phyloP scores from a whole-genome alignment of 2,888 invertebrate genomes.

The Andrena bucephala region DNA sequence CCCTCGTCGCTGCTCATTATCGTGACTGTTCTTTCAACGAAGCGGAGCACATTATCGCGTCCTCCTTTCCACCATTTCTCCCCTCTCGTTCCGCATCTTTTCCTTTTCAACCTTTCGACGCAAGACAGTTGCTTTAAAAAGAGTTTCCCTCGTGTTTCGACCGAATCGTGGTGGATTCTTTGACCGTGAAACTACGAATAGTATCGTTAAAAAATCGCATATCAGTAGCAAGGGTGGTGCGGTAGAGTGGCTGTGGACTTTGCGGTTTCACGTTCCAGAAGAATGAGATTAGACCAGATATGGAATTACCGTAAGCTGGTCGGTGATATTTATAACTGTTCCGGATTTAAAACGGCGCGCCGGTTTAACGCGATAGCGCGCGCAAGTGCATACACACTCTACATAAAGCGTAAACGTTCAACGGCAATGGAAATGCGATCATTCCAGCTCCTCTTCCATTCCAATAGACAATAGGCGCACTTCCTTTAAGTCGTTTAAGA shows the following conservation, averaged over 20 bases:
- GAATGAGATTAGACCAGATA: conserved; percentile 52
- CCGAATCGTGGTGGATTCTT: conserved; percentile 42
- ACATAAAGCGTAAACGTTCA: not conserved
- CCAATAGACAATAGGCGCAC: not conserved
- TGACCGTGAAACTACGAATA: conserved; percentile 42
- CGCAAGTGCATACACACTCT: too few relatives aligned
- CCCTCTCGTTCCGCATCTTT: too few relatives aligned
- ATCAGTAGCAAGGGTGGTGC: conserved; percentile 30
- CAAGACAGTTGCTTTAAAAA: not conserved
- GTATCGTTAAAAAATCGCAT: conserved; percentile 55
- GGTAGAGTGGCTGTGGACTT: conserved; percentile 64
- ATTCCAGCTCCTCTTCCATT: not conserved
- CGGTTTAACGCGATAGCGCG: too few relatives aligned
- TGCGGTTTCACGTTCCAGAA: conserved; percentile 61
- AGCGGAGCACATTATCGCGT: not conserved
- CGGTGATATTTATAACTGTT: conserved; percentile 69
- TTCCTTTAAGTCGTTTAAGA: not conserved
- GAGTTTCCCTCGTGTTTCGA: conserved; percentile 8
- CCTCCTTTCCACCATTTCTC: too few relatives aligned
- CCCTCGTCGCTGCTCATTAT: not conserved
- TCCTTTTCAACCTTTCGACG: too few relatives aligned
- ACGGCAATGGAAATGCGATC: conserved; percentile 30
- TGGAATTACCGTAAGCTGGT: conserved; percentile 69
- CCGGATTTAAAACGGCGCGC: conserved; percentile 64
- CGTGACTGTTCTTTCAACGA: not conserved